Base-by-base conservation (phyloP, 2,888 invertebrate species). In the Panzeria rudis region DNA sequence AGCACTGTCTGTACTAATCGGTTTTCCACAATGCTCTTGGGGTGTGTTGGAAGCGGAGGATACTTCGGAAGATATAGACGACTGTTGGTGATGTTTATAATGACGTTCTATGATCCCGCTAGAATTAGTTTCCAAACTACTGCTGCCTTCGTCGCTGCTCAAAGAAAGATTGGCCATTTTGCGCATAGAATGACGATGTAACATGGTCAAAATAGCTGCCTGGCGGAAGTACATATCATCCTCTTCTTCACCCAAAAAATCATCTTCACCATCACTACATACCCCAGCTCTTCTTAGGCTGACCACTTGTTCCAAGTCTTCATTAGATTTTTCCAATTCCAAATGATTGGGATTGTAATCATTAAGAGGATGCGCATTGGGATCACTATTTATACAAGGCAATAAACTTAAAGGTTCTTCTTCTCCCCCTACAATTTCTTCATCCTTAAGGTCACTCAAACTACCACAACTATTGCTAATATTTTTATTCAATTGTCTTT, bases 1-100 rank as follows among this genome's bases (percentile, higher is more conserved):
- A 38, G 85, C 85, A 92, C 95, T 95, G 89, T 95, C 95, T 93
- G 68, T 61, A 29, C 72, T 69, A 9, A 71, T 69, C 0, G 78
- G 62, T 89, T 88, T 25, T 87, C 86, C 69, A 0, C 62, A 3
- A 8, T 41, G n/a, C 8, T 83, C 83, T 59, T 68, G 62, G 3
- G 44, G 52, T n/a, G 80, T 77, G 0, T 77, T 69, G 0, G 80
- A 81, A 8, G 73, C 61, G 11, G 90, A 90, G 38, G 91, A 91
- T 7, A 89, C 88, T 47, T 89, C 90, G 6, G 91, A 91, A 2
- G 91, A 91, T 38, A 91, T 91, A 9, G 91, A 91, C 0, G 91
- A 90, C 68, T 91, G 91, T 11, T 86, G 68, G 84, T 91, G 90
- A 76, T 91, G 91, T 20, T 89, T 88, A 50, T 89, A 90, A 71